These are phyloP conservation scores for Phrynosoma platyrhinos DNA, from an alignment of 2,113 vertebrate species.

Conservation along the genomic window DNA sequence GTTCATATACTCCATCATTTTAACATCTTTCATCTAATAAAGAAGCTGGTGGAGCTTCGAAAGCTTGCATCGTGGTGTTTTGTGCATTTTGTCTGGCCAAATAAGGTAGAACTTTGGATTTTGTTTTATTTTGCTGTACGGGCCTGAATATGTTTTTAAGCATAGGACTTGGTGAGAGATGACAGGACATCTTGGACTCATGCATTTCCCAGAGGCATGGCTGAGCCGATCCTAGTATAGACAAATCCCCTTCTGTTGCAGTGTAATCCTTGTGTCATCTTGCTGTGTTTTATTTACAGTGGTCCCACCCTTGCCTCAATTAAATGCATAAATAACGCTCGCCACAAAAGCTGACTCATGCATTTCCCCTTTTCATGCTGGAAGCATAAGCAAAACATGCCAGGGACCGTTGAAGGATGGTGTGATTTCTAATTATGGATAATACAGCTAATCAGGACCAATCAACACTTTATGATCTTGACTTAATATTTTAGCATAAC, in stretches of 20 bases:
- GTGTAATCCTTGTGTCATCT: not conserved
- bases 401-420: constrained; percentile 70
- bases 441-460: constrained; percentile 74
- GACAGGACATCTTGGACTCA: no score
- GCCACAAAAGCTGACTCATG: constrained; percentile 59
- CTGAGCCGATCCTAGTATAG: not conserved
- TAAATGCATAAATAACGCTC: constrained; percentile 54
- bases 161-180: no score
- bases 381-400: constrained; percentile 51
- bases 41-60: no score
- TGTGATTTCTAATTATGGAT: constrained; percentile 74
- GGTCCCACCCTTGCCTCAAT: constrained; percentile 36
- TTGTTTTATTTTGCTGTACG: no score
- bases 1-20: not conserved
- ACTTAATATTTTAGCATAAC: constrained; percentile 78
- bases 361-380: constrained; percentile 7
- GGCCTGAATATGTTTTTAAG: no score
- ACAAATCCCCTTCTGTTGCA: not conserved
- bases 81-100: no score
- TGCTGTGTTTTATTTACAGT: not conserved
- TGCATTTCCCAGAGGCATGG: not conserved
- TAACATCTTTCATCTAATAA: no score
- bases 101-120: no score
- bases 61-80: no score
- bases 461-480: constrained; percentile 76